These are phyloP conservation scores for Crotalus helleri DNA, from an alignment of 2,113 vertebrate species.

Conservation along the genomic window DNA sequence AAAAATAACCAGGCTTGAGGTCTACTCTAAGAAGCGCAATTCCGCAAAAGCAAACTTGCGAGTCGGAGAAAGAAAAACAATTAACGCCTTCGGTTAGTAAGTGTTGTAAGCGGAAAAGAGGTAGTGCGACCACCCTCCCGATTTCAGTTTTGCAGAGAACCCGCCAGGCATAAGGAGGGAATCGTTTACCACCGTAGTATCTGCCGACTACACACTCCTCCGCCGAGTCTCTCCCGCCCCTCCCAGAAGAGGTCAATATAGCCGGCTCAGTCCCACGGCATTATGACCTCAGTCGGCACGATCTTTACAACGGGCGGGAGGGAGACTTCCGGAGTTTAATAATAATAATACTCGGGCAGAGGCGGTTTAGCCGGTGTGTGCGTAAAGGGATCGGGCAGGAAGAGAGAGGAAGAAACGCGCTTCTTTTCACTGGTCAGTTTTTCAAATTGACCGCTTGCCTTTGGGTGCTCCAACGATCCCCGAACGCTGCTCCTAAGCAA, in stretches of 20 bases:
- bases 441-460: neutral
- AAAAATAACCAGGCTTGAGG: neutral
- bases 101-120: neutral
- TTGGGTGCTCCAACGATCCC: neutral
- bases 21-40: neutral
- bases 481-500: neutral
- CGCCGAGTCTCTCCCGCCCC: neutral
- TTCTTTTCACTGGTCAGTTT: neutral
- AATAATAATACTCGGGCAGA: neutral
- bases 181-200: neutral
- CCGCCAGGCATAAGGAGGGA: neutral
- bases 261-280: neutral
- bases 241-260: neutral
- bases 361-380: neutral
- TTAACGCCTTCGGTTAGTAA: neutral
- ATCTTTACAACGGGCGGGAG: no score
- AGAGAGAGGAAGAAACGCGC: neutral
- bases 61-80: neutral
- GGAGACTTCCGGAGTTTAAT: neutral
- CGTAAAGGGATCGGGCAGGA: no score
- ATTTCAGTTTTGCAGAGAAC: neutral
- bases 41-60: neutral
- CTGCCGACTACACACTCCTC: neutral
- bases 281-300: slow-evolving; percentile 22
- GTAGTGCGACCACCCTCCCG: neutral